Evolutionary conservation across 1,140 invertebrate genomes (phyloP).

Genomic region (Drosophila nebulosa): DNA sequence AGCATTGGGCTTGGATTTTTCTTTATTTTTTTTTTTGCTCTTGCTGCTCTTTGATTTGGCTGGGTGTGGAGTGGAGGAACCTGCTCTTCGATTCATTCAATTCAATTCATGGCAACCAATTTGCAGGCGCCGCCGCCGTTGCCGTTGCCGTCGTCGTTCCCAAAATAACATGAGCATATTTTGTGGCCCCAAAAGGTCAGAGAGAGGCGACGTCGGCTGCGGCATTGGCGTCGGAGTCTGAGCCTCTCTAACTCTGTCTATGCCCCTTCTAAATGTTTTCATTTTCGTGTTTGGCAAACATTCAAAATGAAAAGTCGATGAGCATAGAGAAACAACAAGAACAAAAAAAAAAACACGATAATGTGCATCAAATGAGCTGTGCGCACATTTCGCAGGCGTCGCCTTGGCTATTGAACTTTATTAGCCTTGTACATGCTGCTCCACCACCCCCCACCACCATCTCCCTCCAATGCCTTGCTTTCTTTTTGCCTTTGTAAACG

Average conservation of each 20-base stretch:
- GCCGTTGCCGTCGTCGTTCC: conserved; percentile 55
- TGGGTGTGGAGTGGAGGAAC: not conserved
- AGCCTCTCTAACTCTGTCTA: conserved; percentile 25
- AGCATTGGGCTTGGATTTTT: conserved; percentile 36
- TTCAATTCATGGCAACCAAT: conserved; percentile 66
- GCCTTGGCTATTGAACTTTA: conserved; percentile 76
- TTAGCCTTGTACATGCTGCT: conserved; percentile 51
- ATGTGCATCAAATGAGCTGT: conserved; percentile 78
- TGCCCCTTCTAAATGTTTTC: conserved; percentile 69
- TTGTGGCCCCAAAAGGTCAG: conserved; percentile 21
- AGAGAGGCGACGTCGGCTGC: not conserved
- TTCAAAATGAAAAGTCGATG: conserved; percentile 60
- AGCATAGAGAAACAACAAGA: conserved; percentile 1
- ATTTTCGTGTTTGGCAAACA: conserved; percentile 63
- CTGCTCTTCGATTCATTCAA: conserved; percentile 29
- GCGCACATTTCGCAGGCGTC: conserved; percentile 74
- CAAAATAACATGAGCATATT: conserved; percentile 66
- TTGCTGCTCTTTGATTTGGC: conserved; percentile 16
- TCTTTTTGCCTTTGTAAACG: not conserved
- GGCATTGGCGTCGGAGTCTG: conserved; percentile 17
- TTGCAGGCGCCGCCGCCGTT: conserved; percentile 63
- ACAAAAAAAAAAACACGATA: conserved; percentile 63
- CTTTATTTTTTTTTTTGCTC: conserved; percentile 12
- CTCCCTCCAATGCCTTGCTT: too few species aligned
- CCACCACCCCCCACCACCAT: not conserved